Conservation (phyloP, 2,113 vertebrate species). For the Phylloscopus trochiloides region DNA sequence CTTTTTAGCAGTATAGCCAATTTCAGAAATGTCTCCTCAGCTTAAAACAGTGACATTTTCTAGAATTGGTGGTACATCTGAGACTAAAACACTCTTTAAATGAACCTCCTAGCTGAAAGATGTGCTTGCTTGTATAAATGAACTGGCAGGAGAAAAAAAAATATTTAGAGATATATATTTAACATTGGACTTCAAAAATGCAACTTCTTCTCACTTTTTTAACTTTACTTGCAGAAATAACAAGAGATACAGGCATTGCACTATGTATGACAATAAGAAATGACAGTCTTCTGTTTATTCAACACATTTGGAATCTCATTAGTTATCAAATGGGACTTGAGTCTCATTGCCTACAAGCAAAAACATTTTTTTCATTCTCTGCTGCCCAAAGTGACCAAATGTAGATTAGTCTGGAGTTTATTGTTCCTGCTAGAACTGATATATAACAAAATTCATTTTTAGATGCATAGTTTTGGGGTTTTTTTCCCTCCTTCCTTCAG, state of each 20-base stretch:
- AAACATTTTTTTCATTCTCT: not conserved
- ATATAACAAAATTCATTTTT: conserved; percentile 9
- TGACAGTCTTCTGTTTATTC: conserved; percentile 39
- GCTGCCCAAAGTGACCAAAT: conserved; percentile 21
- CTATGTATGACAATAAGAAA: conserved; percentile 10
- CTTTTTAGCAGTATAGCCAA: not conserved
- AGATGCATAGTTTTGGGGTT: not conserved
- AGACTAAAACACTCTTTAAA: not conserved
- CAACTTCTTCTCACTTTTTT: not conserved
- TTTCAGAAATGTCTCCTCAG: not conserved
- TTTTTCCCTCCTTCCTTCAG: conserved; percentile 55
- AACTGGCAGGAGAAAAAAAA: not conserved
- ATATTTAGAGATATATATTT: not conserved
- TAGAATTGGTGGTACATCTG: not conserved
- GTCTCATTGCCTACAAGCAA: conserved; percentile 22
- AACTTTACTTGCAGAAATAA: conserved; percentile 19
- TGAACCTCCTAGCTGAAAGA: not conserved
- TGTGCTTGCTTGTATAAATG: not conserved
- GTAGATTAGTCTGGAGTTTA: conserved; percentile 22
- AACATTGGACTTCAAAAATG: not conserved
- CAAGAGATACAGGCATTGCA: not conserved
- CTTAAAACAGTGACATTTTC: not conserved
- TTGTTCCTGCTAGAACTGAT: not conserved
- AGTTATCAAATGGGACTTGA: conserved; percentile 28
- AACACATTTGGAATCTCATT: conserved; percentile 38